Evolutionary conservation across 1,140 invertebrate genomes (phyloP).

Genomic region (Ericerus pela): DNA sequence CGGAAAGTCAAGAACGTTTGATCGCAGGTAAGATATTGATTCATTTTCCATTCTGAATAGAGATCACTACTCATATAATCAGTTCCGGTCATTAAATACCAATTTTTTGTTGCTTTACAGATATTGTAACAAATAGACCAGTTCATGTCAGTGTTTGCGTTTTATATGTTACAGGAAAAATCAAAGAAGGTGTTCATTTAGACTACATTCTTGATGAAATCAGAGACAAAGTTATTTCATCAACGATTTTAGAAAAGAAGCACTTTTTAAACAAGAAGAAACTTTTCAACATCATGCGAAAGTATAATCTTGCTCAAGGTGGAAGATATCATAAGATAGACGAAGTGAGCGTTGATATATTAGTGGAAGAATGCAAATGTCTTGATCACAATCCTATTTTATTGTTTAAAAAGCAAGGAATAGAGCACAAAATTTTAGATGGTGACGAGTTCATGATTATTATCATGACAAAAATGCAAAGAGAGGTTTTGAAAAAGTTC

Average conservation of each 20-base stretch:
- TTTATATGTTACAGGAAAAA: background rate
- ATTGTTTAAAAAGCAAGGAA: conserved; percentile 14
- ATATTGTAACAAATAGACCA: no score
- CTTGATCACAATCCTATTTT: background rate
- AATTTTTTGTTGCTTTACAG: no score
- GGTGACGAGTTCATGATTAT: conserved; percentile 4
- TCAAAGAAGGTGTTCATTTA: background rate
- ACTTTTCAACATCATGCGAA: background rate
- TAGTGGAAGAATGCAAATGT: background rate
- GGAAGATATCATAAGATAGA: background rate
- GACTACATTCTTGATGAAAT: background rate
- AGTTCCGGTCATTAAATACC: no score
- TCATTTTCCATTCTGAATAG: no score
- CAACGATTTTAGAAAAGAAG: background rate
- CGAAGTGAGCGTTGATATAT: conserved; percentile 8
- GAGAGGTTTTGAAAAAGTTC: background rate
- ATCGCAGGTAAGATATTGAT: no score
- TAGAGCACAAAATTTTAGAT: background rate
- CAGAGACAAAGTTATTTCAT: background rate
- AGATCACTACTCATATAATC: no score
- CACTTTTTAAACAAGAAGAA: background rate
- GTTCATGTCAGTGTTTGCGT: no score
- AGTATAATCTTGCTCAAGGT: background rate
- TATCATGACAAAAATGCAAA: conserved; percentile 13
- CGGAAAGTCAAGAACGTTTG: no score